Evolutionary conservation across 2,113 vertebrate species (phyloP), one percentile per base, ranked within the genome.

Genomic region (Notarius quadriscutis): DNA sequence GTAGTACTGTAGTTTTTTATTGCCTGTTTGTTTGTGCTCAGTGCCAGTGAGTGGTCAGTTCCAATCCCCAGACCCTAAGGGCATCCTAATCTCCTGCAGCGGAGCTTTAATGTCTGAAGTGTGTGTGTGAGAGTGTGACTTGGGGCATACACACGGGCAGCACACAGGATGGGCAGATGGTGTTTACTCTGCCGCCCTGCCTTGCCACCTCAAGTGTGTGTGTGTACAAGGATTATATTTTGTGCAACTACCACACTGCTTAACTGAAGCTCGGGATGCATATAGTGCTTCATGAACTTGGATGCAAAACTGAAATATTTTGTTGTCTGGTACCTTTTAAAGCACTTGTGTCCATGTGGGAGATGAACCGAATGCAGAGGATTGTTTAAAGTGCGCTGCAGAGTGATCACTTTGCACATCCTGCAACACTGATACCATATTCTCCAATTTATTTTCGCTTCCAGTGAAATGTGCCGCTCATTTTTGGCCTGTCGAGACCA

Each of bases 151-250:
- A 79, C 34, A 75, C 71, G 53, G 85, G 80, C 82, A 90, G 77
- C 81, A 88, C 86, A 85, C 84, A 82, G 87, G 85, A 87, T 2
- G 69, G 87, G 88, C 92, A 93, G 92, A 93, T 94, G 92, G 91
- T 93, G 93, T 94, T 94, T 93, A 91, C 87, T 87, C 87, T 87
- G 71, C 41, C 58, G 88, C 85, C 89, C 81, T 90, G 88, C 86
- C 83, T 60, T 84, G 90, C 55, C 86, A 81, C 74, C 83, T 85
- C 27, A 67, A 63, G 75, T 75, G 62, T 74, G 60, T 58, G 55
- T 84, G 85, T 27, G 22, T 58, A 55, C 53, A 57, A 27, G 53
- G 62, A 53, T 17, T 50, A 55, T 62, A 55, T 20, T 57, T 51
- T 74, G 77, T 78, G 71, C 51, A 75, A 22, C 15, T 41, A 41